Conservation (phyloP, 2,888 invertebrate genomes). For the Diploptera punctata region DNA sequence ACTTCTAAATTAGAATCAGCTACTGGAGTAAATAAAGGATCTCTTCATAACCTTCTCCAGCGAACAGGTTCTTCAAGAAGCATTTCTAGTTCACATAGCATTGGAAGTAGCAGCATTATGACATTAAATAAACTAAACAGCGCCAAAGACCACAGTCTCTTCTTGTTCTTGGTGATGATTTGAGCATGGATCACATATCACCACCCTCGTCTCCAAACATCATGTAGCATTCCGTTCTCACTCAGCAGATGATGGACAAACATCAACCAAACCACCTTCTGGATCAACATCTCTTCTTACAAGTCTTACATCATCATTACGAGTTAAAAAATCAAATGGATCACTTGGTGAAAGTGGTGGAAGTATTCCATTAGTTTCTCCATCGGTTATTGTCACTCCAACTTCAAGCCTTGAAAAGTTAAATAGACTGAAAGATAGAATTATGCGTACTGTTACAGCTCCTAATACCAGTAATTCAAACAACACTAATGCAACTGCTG, state of each 20-base stretch:
- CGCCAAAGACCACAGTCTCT: conserved; percentile 40
- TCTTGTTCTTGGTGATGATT: conserved; percentile 34
- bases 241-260: conserved; percentile 49
- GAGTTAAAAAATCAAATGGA: conserved; percentile 20
- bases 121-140: neutral
- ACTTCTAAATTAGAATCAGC: conserved; percentile 18
- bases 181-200: conserved; percentile 38
- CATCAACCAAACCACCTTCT: conserved; percentile 9
- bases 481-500: conserved; percentile 36
- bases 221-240: conserved; percentile 49
- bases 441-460: conserved; percentile 52
- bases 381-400: conserved; percentile 39
- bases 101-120: neutral
- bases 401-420: conserved; percentile 51
- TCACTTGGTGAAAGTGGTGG: conserved; percentile 24
- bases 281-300: conserved; percentile 26
- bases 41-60: conserved; percentile 27
- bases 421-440: conserved; percentile 53
- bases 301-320: conserved; percentile 24
- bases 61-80: conserved; percentile 32
- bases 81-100: conserved; percentile 16
- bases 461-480: conserved; percentile 50
- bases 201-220: conserved; percentile 52
- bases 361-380: conserved; percentile 24
- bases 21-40: conserved; percentile 8